phyloP scores from a whole-genome alignment of 2,888 invertebrate genomes.

The Andrena flavipes region DNA sequence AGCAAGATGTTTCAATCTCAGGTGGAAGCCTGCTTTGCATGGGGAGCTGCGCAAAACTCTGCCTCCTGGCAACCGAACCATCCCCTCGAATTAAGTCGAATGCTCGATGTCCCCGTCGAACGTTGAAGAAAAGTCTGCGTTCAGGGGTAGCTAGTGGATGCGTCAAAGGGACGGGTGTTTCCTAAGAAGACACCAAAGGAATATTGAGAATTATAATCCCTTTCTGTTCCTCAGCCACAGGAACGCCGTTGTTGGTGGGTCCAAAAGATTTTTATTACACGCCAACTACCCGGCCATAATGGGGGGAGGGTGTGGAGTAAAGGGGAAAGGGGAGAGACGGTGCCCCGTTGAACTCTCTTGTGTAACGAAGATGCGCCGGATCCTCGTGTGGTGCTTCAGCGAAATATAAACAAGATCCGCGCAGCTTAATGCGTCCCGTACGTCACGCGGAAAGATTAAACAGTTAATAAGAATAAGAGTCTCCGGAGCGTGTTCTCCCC shows the following conservation, averaged over 20 bases:
- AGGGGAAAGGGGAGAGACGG: not conserved
- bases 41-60: too few species aligned
- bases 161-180: too few species aligned
- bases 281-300: not conserved
- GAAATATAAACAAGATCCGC: constrained; percentile 81
- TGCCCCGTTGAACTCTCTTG: constrained; percentile 38
- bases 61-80: too few species aligned
- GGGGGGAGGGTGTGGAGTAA: constrained; percentile 10
- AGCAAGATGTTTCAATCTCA: not conserved
- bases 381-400: constrained; percentile 61
- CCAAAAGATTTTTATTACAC: constrained; percentile 20
- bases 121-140: too few species aligned
- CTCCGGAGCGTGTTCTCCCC: constrained; percentile 74
- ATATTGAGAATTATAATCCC: too few species aligned
- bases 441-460: constrained; percentile 85
- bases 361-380: constrained; percentile 66
- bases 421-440: constrained; percentile 82
- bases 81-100: too few species aligned
- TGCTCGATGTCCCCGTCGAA: too few species aligned
- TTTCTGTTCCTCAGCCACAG: not conserved
- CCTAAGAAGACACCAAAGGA: too few species aligned
- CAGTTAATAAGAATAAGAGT: constrained; percentile 85
- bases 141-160: too few species aligned
- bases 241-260: not conserved
- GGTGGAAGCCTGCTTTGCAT: too few species aligned